Evolutionary conservation across 2,113 vertebrate genomes (phyloP).

Genomic region (Eidolon helvum): DNA sequence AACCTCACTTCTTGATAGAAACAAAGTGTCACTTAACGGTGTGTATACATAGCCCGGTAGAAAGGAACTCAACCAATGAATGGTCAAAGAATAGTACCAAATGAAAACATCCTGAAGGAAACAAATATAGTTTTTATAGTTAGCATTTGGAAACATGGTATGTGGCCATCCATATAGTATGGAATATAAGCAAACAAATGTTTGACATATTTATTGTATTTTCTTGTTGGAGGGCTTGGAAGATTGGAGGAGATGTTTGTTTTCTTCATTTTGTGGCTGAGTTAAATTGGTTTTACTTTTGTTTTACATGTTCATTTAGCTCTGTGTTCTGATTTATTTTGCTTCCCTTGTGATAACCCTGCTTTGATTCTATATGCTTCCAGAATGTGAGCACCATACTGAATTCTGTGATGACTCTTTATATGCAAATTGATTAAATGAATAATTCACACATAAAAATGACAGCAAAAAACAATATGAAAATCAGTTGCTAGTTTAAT

Average conservation of each 20-base stretch:
- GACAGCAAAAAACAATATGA: neutral
- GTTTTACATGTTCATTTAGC: neutral
- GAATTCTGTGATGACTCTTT: neutral
- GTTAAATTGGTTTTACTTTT: conserved; percentile 38
- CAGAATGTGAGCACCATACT: neutral
- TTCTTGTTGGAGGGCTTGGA: neutral
- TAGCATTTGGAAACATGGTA: neutral
- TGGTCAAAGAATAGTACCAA: neutral
- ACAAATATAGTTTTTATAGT: neutral
- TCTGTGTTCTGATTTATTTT: neutral
- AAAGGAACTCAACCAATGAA: neutral
- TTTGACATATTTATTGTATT: neutral
- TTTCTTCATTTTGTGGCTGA: neutral
- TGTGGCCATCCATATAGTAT: neutral
- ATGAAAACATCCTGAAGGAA: neutral
- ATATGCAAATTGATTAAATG: neutral
- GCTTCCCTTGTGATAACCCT: neutral
- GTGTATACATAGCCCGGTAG: neutral
- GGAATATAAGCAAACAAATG: neutral
- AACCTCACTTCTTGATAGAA: conserved; percentile 15
- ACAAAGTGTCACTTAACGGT: neutral
- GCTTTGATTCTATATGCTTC: neutral
- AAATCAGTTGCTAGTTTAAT: neutral
- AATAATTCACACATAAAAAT: neutral
- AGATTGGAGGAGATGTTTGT: neutral